phyloP scores from a whole-genome alignment of 2,113 vertebrate species.

The Scortum barcoo region DNA sequence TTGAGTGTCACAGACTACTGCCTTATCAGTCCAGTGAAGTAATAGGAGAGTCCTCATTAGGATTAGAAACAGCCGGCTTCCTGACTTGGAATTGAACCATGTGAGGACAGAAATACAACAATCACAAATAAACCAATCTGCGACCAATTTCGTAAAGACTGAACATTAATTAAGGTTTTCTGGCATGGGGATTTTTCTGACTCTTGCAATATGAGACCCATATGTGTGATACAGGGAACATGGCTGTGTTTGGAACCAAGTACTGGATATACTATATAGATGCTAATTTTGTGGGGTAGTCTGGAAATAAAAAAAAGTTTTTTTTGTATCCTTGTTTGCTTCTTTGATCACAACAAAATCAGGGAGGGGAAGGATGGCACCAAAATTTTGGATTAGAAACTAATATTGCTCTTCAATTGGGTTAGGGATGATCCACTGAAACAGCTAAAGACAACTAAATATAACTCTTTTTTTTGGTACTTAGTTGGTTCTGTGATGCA shows the following conservation, averaged over 20 bases:
- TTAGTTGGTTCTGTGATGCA: no score
- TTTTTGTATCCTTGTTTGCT: neutral
- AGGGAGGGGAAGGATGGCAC: neutral
- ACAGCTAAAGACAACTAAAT: no score
- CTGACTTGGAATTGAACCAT: constrained; percentile 56
- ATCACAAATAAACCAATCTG: constrained; percentile 62
- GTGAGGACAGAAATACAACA: constrained; percentile 40
- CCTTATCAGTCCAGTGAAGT: constrained; percentile 68
- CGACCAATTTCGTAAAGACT: constrained; percentile 50
- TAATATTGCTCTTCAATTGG: neutral
- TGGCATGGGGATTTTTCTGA: constrained; percentile 28
- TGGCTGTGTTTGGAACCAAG: constrained; percentile 17
- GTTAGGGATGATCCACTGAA: no score
- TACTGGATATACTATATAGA: neutral
- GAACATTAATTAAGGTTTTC: constrained; percentile 58
- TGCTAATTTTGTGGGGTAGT: neutral
- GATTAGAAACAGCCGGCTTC: constrained; percentile 69
- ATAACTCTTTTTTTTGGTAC: no score
- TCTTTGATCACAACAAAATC: constrained; percentile 8
- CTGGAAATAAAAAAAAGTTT: neutral
- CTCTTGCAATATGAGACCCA: constrained; percentile 59
- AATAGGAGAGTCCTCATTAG: constrained; percentile 74
- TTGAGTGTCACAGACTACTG: constrained; percentile 67
- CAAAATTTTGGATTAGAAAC: neutral
- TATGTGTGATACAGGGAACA: constrained; percentile 51